Percentiles rank a stretch among this genome's conserved stretches.
Evolutionary conservation across 2,113 vertebrate genomes (phyloP).

Genomic region (Pluvianellus socialis): DNA sequence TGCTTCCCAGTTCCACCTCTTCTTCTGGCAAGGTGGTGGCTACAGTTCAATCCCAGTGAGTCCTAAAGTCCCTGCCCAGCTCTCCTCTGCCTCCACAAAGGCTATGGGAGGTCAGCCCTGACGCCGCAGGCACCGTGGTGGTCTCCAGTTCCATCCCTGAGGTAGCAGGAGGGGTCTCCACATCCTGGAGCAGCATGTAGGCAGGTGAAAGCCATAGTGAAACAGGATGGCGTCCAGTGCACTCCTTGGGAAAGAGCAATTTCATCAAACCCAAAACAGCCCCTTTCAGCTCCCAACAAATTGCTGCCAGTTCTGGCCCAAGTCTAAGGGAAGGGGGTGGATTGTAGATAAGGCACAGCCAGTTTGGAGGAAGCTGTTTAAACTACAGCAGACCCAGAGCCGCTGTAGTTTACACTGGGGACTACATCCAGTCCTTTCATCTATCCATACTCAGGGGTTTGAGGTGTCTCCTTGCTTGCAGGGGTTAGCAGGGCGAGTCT

Average conservation of each 20-base stretch:
- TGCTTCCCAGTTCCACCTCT: not conserved
- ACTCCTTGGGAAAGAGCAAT: not conserved
- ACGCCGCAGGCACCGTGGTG: not conserved
- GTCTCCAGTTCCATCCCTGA: not conserved
- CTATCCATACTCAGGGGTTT: not conserved
- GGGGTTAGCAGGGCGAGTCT: not conserved
- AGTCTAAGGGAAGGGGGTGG: not conserved
- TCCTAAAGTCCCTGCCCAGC: not conserved
- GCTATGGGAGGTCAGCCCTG: not conserved
- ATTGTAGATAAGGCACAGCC: not conserved
- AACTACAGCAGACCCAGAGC: not conserved
- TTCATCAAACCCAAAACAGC: not conserved
- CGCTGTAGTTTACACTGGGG: not conserved
- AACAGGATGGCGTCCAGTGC: not conserved
- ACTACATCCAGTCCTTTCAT: constrained; percentile 11
- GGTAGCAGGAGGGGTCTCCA: accelerated
- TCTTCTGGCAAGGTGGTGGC: not conserved
- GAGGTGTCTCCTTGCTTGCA: constrained; percentile 19
- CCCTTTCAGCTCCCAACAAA: accelerated
- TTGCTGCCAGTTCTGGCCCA: not conserved
- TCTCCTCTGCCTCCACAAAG: not conserved
- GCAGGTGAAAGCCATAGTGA: not conserved
- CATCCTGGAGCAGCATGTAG: not conserved
- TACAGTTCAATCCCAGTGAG: not conserved
- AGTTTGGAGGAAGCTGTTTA: not conserved